These are phyloP conservation scores for Eupithecia abbreviata DNA, from an alignment of 2,888 invertebrate species.

Conservation along the genomic window DNA sequence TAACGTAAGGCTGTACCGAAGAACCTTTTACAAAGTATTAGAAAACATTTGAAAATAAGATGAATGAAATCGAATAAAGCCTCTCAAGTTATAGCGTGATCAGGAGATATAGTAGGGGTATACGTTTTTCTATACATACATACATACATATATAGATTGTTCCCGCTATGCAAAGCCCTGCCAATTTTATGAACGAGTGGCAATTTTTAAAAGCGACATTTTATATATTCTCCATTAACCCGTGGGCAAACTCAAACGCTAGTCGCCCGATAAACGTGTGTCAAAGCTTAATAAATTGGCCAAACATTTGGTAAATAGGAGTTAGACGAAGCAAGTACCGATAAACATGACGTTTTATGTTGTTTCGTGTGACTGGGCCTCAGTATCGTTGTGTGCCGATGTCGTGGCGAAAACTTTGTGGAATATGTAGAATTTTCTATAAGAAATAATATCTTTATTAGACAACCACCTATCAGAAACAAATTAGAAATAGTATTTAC, in stretches of 20 bases:
- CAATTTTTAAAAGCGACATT: background rate
- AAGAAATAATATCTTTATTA: too few species aligned
- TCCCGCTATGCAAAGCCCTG: background rate
- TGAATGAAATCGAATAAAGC: too few species aligned
- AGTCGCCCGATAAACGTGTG: slow-evolving; percentile 3
- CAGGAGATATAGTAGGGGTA: too few species aligned
- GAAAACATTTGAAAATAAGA: too few species aligned
- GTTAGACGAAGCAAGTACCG: slow-evolving; percentile 40
- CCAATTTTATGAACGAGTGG: background rate
- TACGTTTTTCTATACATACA: too few species aligned
- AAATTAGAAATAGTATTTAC: too few species aligned
- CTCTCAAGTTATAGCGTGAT: too few species aligned
- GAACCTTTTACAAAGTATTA: too few species aligned
- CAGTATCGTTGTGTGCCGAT: background rate
- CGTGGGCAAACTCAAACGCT: background rate
- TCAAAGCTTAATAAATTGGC: slow-evolving; percentile 21
- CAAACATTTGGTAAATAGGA: slow-evolving; percentile 42
- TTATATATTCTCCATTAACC: background rate
- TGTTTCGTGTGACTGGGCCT: background rate
- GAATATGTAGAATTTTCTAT: background rate
- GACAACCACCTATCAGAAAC: too few species aligned
- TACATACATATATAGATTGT: background rate
- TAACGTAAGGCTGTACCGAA: too few species aligned
- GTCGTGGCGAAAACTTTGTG: background rate
- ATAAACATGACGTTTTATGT: background rate